Base-by-base conservation (phyloP, 2,888 invertebrate species). In the Idaea aversata region DNA sequence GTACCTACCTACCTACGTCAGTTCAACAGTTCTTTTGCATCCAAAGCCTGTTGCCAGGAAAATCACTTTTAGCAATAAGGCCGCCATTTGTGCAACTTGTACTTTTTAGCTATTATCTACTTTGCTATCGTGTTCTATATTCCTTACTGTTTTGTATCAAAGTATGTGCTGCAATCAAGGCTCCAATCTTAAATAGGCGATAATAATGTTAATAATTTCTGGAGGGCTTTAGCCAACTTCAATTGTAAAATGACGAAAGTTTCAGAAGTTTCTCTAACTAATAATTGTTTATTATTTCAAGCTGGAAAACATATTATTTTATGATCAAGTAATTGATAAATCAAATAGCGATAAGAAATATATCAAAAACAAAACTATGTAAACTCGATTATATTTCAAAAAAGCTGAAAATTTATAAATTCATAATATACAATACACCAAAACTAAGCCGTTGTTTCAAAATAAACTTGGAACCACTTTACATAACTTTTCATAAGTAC, bases 361-460 rank as follows among this genome's bases (percentile, higher is more conserved):
- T 72, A 72, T 67, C 64, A 71, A 73, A 47, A 69, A 67, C 73
- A 70, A 72, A 71, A 72, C 67, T 73, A 74, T 71, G 69, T 68
- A 71, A 71, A 69, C 68, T 71, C 77, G 88, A 90, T 90, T 88
- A 88, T 84, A 88, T 87, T 88, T 71, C 70, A 85, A 87, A 88
- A 88, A 91, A 89, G 89, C 89, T 86, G 87, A 85, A 86, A 88
- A 87, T 88, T 87, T 85, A 87, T 86, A 87, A 88, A 88, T 87
- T 84, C 89, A 88, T 88, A 87, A 89, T 88, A 88, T 89, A 89
- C 89, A 89, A 84, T 82, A 72, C 72, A 73, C 73, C 73, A 72
- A 73, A 72, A 72, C 72, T 74, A 74, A 74, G 72, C 72, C 69
- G 71, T 70, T 70, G 72, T 70, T 66, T 68, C 64, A 77, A 75